Conservation (phyloP, 2,797 vertebrate species). For the Phoeniculus purpureus region DNA sequence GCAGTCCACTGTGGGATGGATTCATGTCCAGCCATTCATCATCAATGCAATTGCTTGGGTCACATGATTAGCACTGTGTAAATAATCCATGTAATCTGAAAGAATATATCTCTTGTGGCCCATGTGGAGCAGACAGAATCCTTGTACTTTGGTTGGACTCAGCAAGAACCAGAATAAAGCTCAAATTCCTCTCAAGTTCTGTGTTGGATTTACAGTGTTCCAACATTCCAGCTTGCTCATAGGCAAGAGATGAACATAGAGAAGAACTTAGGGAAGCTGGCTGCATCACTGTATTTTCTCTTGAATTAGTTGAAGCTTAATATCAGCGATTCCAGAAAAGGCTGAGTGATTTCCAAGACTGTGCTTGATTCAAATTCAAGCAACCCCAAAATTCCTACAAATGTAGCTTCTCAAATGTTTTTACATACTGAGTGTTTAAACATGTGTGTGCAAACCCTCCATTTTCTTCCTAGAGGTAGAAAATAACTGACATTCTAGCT, state of each 20-base stretch:
- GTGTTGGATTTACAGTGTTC: neutral
- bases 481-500: neutral
- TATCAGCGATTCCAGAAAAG: neutral
- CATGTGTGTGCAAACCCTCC: neutral
- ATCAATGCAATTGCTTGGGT: neutral
- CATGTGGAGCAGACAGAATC: neutral
- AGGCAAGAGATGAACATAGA: neutral
- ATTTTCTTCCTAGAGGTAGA: neutral
- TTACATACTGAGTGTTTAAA: neutral
- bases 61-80: neutral
- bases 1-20: neutral
- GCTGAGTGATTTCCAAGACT: neutral
- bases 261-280: neutral
- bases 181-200: conserved; percentile 3
- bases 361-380: neutral
- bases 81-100: neutral
- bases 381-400: neutral
- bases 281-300: neutral
- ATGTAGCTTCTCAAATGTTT: neutral
- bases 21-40: neutral
- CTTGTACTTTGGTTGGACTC: neutral
- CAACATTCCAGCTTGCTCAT: neutral
- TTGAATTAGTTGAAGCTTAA: neutral
- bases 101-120: neutral
- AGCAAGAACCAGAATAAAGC: neutral